These are phyloP conservation scores for Dryadula phaetusa DNA, from an alignment of 2,888 invertebrate species.

Conservation along the genomic window DNA sequence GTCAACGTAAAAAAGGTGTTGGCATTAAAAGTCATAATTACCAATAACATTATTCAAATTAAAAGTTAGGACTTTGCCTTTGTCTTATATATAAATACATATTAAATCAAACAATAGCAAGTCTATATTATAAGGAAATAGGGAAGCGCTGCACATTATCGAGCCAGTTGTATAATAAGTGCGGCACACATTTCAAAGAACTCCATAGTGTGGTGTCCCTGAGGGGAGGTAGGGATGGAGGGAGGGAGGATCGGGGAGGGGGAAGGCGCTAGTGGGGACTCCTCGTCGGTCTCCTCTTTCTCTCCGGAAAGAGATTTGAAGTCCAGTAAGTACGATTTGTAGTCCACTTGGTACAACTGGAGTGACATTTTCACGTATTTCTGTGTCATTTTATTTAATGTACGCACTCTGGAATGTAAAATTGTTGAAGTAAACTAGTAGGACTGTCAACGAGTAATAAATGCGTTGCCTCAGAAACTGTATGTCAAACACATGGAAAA, in stretches of 20 bases:
- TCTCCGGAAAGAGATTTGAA: conserved; percentile 97
- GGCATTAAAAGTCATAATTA: too few relatives aligned
- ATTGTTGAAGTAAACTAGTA: too few relatives aligned
- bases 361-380: conserved; percentile 98
- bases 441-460: too few relatives aligned
- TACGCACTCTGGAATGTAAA: conserved; percentile 88
- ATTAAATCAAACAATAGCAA: background rate
- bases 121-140: background rate
- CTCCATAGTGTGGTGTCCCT: conserved; percentile 98
- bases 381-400: conserved; percentile 92
- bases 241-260: conserved; percentile 55
- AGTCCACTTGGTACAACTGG: conserved; percentile 99
- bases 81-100: background rate
- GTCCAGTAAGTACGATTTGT: conserved; percentile 98
- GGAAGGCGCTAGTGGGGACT: conserved; percentile 59
- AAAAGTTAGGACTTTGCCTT: background rate
- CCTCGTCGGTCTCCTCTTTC: conserved; percentile 84
- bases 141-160: conserved; percentile 79
- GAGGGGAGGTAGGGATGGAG: conserved; percentile 57
- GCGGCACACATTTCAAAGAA: conserved; percentile 99
- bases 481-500: too few relatives aligned
- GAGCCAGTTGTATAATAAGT: conserved; percentile 98
- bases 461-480: too few relatives aligned
- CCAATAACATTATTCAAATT: background rate
- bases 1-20: too few relatives aligned